Base-by-base conservation (phyloP, 1,140 invertebrate genomes). In the Aphelinus atriplicis region DNA sequence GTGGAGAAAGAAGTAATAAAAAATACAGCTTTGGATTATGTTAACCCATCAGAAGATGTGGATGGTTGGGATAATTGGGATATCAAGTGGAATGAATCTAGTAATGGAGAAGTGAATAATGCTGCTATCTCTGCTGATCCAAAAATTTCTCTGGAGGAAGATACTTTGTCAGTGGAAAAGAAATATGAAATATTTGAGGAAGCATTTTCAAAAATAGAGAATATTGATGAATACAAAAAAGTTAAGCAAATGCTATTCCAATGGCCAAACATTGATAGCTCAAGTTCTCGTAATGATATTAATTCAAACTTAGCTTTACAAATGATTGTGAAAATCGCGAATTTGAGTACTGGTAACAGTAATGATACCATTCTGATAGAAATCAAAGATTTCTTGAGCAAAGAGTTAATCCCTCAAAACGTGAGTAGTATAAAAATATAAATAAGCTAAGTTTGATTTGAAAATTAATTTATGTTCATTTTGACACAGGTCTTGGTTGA, bases 261-360 rank as follows among this genome's bases (percentile, higher is more conserved):
- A 3, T 86, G 83, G 83, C 83, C 84, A 2, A 46, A 68, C 66
- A 85, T 86, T 76, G 77, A 71, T 7, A 62, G 71, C 55, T 10
- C 42, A 63, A 69, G 51, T 60, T 46, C 48, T 68, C 42, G 47
- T 47, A 51, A 75, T 58, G 46, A 66, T 71, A 47, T 72, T 7
- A 78, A 85, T 2, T 81, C 81, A 50, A 81, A 85, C 81, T 83
- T 85, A 4, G 51, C 80, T 60, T 75, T 86, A 3, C 78, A 76
- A 73, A 81, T 87, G 78, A 66, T 85, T 26, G 78, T 77, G 3
- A 78, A 78, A 72, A n/a, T 84, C 42, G 61, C 66, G 66, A 9
- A 72, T 53, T 56, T 78, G n/a, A 55, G 9, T 26, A 50, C 43
- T 48, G 61, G 5, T 61, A 69, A 50, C 3, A 77, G 79, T 66